Evolutionary conservation across 2,113 vertebrate species (phyloP), one percentile per base, ranked within the genome.

Genomic region (Festucalex cinctus): DNA sequence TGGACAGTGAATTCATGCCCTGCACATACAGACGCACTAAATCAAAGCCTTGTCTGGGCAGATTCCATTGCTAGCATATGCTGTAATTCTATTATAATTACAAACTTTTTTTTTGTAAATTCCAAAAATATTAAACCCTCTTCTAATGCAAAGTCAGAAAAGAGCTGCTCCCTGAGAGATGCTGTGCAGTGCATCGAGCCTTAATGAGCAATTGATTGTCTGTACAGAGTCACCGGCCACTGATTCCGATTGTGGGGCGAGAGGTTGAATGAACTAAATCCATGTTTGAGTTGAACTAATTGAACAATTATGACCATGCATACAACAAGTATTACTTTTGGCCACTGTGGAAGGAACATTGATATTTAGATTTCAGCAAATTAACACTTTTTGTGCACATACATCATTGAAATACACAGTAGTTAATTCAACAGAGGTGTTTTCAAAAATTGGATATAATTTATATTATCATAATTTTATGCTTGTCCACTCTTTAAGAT

Each of bases 41-140:
- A 79, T 83, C 91, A 96, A 96, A 96, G 93, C 93, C 94, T 96
- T 96, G 94, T 95, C 94, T 94, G 94, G 94, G 91, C 92, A 83
- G 73, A 71, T 53, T 70, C 81, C 88, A 66, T 81, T 66, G 75
- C 79, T 84, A 86, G 68, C 79, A 59, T 89, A 85, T 78, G 74
- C 74, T 58, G 20, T 69, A 57, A 32, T 72, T 73, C 60, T 78
- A 83, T 78, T 56, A 83, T 82, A 59, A 80, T 88, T 78, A 63
- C n/a, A 54, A 57, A 57, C 36, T 63, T 37, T 12, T 71, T 77
- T 83, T 77, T 78, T 59, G 66, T 82, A 82, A 85, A 83, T 85
- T 85, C 70, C 71, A 91, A 89, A 90, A 88, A 88, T 91, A 90
- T 89, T 74, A 85, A 92, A 83, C 85, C 85, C 91, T 94, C 81